These are phyloP conservation scores for Caenorhabditis wallacei DNA, from an alignment of 2,888 invertebrate species.

Conservation along the genomic window DNA sequence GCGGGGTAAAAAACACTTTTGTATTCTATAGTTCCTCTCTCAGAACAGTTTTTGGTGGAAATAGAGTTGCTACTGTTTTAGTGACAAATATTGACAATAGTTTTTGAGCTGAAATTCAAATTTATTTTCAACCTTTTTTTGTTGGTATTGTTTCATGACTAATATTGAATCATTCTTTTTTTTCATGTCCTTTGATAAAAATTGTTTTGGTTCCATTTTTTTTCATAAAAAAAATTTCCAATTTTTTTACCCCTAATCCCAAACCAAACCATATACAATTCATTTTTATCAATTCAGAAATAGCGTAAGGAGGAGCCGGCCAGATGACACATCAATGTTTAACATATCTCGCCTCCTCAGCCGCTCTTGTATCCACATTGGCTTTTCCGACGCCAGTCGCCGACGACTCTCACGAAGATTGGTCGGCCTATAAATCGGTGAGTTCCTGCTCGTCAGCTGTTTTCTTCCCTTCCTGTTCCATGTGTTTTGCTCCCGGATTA, in stretches of 20 bases:
- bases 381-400: constrained; percentile 55
- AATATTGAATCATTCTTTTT: not conserved
- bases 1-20: not conserved
- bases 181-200: too few relatives aligned
- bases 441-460: constrained; percentile 48
- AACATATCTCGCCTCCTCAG: constrained; percentile 64
- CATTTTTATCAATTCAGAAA: constrained; percentile 8
- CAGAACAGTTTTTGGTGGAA: not conserved
- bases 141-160: too few relatives aligned
- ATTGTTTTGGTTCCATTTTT: too few relatives aligned
- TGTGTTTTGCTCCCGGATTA: constrained; percentile 13
- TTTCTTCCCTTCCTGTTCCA: not conserved
- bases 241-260: not conserved
- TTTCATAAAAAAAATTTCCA: too few relatives aligned
- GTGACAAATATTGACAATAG: not conserved
- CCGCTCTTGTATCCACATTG: constrained; percentile 62
- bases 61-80: not conserved
- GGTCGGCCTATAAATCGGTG: constrained; percentile 46
- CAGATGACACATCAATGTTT: constrained; percentile 67
- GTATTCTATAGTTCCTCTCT: constrained; percentile 5
- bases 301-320: constrained; percentile 38
- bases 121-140: too few relatives aligned
- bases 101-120: too few relatives aligned
- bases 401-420: constrained; percentile 60
- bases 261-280: not conserved